Evolutionary conservation across 1,140 invertebrate species (phyloP), one percentile per base, ranked within the genome.

Genomic region (Bombus difficillimus): DNA sequence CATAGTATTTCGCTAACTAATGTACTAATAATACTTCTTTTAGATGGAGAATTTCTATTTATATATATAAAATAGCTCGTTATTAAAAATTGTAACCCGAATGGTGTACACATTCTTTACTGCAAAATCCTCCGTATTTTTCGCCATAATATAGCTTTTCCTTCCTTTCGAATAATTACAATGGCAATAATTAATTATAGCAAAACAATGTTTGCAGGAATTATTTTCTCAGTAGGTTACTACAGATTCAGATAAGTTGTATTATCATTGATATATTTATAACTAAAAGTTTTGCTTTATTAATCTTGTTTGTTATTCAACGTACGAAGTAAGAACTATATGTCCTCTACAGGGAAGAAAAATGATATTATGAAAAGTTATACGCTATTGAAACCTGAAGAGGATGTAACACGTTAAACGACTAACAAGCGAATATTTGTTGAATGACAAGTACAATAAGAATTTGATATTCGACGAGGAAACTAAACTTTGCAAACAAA

Each of bases 11-110:
- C 28, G 25, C 47, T 80, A 80, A 73, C 79, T 69, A 47, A 57
- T 25, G 22, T 62, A 22, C 68, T 85, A 80, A 10, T 80, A 73
- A 85, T 85, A 85, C 76, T 85, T 64, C 2, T 80, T 53, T 39
- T 15, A 57, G 41, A 41, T 43, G 68, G 47, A 78, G 32, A 47
- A 62, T 71, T 59, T 71, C 37, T 57, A 47, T 37, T 39, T 66
- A n/a, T n/a, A 5, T 9, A 43, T n/a, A n/a, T n/a, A n/a, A n/a
- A n/a, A n/a, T 41, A 43, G 22, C 53, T 28, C 3, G 2, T n/a
- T 80, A n/a, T 18, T 76, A 83, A 15, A 53, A 39, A 83, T n/a
- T 82, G 75, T 66, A 53, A 43, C 25, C 43, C 0, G 25, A 28
- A 47, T 37, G 25, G 43, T 39, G 28, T 34, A 18, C 10, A 47